These are phyloP conservation scores for Polymixis lichenea DNA, from an alignment of 2,888 invertebrate genomes.

Conservation along the genomic window DNA sequence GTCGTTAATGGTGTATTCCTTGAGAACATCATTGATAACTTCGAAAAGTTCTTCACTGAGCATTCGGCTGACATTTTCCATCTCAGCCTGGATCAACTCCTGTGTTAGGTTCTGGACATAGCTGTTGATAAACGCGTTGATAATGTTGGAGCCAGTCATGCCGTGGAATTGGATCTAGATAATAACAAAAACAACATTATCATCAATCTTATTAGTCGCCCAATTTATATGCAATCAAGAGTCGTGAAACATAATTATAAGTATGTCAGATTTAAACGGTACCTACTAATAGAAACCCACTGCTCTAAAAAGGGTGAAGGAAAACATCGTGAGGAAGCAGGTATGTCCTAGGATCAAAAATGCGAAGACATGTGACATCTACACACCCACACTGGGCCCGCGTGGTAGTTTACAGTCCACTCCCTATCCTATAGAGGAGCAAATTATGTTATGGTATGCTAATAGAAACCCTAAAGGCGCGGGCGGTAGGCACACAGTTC, in stretches of 20 bases:
- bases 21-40: constrained; percentile 75
- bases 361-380: too few species aligned
- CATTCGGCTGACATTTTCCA: constrained; percentile 70
- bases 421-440: too few species aligned
- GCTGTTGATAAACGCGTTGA: constrained; percentile 76
- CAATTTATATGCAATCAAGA: not conserved
- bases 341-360: too few species aligned
- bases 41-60: constrained; percentile 78
- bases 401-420: too few species aligned
- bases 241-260: not conserved
- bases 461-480: not conserved
- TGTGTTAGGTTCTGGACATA: constrained; percentile 74
- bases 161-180: constrained; percentile 77
- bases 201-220: not conserved
- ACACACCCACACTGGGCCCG: too few species aligned
- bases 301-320: too few species aligned
- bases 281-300: not conserved
- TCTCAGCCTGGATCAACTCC: constrained; percentile 73
- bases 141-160: constrained; percentile 76
- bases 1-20: constrained; percentile 75
- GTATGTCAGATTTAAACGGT: not conserved
- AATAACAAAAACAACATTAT: constrained; percentile 7
- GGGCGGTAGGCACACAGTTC: not conserved
- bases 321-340: too few species aligned
- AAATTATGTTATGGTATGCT: too few species aligned